Percentiles rank a stretch among this genome's conserved stretches.
Conservation (phyloP, 2,888 invertebrate genomes). For the Rhopalosiphum nymphaeae region DNA sequence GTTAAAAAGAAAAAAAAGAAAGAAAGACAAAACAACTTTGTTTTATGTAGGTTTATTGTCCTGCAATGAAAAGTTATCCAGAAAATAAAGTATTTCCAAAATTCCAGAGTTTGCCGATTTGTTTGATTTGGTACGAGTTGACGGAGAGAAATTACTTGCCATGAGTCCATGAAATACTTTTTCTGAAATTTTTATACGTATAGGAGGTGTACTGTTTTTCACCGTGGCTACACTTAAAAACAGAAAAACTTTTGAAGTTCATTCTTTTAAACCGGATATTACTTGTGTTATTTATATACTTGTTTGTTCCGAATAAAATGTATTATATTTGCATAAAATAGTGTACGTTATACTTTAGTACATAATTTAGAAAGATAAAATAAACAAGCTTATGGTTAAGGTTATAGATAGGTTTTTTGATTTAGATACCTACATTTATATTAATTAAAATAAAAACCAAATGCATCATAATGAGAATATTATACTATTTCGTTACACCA, state of each 20-base stretch:
- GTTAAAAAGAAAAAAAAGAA: background rate
- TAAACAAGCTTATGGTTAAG: background rate
- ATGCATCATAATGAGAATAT: background rate
- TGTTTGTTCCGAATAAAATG: background rate
- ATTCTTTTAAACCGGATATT: background rate
- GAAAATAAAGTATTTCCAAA: background rate
- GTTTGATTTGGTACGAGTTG: conserved; percentile 2
- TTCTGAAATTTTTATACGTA: background rate
- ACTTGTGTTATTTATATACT: background rate
- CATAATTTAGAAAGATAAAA: background rate
- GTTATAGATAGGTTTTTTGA: conserved; percentile 4
- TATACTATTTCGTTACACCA: background rate
- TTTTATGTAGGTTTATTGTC: background rate
- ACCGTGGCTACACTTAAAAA: background rate
- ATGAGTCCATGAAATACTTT: background rate
- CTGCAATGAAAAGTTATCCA: background rate
- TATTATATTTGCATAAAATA: background rate
- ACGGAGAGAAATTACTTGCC: background rate
- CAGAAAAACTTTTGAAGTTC: background rate
- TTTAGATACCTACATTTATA: background rate
- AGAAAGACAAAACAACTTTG: background rate
- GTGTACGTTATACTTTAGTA: background rate
- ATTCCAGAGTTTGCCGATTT: background rate
- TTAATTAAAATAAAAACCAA: background rate
- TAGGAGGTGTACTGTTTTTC: background rate